Evolutionary conservation across 2,888 invertebrate species (phyloP).

Genomic region (Lycocerus yunnanus): DNA sequence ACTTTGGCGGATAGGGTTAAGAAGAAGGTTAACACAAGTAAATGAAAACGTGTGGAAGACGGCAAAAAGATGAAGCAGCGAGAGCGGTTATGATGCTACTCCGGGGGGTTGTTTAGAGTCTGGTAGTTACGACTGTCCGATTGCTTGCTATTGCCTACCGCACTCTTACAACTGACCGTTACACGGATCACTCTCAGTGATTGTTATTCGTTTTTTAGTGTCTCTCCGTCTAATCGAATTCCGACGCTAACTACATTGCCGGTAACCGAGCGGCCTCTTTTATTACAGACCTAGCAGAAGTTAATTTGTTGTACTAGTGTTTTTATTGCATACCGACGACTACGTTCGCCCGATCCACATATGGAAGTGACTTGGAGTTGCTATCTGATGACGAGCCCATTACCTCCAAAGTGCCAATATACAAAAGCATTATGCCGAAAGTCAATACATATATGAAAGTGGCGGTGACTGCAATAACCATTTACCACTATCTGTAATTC

Average conservation of each 20-base stretch:
- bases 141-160: slow-evolving; percentile 57
- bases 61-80: slow-evolving; percentile 43
- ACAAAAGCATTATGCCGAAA: slow-evolving; percentile 53
- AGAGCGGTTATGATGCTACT: slow-evolving; percentile 54
- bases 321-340: slow-evolving; percentile 47
- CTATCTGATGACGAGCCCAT: slow-evolving; percentile 46
- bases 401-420: slow-evolving; percentile 53
- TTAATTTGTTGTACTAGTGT: slow-evolving; percentile 51
- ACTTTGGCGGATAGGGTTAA: slow-evolving; percentile 43
- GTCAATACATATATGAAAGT: slow-evolving; percentile 50
- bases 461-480: slow-evolving; percentile 51
- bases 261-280: slow-evolving; percentile 39
- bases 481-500: slow-evolving; percentile 55
- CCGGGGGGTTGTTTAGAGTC: slow-evolving; percentile 63
- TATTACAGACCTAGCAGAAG: slow-evolving; percentile 44
- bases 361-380: slow-evolving; percentile 39
- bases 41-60: slow-evolving; percentile 49
- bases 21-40: slow-evolving; percentile 46
- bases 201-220: slow-evolving; percentile 53
- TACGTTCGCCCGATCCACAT: slow-evolving; percentile 34
- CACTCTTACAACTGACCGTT: slow-evolving; percentile 38
- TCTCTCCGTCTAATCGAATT: slow-evolving; percentile 51
- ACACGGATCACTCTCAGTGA: slow-evolving; percentile 46
- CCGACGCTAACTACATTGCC: slow-evolving; percentile 47
- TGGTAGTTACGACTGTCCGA: slow-evolving; percentile 67